Conservation (phyloP, 2,797 vertebrate species). For the Pristis pectinata region DNA sequence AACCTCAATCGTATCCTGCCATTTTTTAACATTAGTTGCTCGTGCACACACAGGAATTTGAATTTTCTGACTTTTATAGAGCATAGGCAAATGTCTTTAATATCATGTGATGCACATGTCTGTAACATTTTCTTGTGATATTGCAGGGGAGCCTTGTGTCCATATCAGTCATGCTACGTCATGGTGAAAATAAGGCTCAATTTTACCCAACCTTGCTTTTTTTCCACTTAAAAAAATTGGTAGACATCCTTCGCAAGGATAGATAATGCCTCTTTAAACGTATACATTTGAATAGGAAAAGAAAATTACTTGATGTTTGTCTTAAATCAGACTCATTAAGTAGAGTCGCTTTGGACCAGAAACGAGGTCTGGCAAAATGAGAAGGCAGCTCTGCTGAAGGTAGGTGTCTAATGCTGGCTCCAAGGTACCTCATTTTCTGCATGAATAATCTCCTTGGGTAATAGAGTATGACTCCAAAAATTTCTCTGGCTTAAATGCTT, state of each 20-base stretch:
- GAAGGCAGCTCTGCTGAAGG: neutral
- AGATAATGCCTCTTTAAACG: neutral
- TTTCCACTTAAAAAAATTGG: neutral
- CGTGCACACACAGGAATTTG: too few species aligned
- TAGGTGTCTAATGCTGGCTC: neutral
- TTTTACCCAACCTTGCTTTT: neutral
- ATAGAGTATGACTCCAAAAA: slow-evolving; percentile 6
- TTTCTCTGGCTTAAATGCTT: slow-evolving; percentile 29
- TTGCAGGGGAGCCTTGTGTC: too few species aligned
- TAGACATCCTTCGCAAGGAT: neutral
- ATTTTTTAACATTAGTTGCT: neutral
- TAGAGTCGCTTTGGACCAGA: neutral
- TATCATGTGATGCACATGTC: too few species aligned
- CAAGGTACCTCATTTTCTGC: neutral
- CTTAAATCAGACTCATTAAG: neutral
- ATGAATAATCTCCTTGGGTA: neutral
- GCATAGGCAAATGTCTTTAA: too few species aligned
- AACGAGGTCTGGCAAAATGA: slow-evolving; percentile 9
- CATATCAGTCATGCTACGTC: too few species aligned
- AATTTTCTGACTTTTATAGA: too few species aligned
- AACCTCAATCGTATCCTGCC: neutral
- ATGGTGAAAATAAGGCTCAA: neutral
- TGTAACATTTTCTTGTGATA: too few species aligned
- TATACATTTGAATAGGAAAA: neutral
- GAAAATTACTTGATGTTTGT: slow-evolving; percentile 2